Evolutionary conservation across 2,797 vertebrate genomes (phyloP), one percentile per base, ranked within the genome.

Genomic region (Mycteria americana): DNA sequence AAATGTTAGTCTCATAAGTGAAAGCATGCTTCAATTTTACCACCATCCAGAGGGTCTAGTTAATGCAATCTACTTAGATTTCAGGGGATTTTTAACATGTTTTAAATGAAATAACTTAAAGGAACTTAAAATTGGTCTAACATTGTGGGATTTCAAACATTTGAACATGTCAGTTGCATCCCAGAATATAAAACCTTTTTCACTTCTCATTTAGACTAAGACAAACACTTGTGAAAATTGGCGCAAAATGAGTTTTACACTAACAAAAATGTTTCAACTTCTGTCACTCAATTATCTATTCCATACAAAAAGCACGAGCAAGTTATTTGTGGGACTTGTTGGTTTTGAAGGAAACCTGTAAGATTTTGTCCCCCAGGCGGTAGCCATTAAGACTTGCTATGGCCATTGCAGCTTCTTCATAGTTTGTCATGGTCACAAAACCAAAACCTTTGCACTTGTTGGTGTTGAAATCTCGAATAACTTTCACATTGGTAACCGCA

Each of bases 401-500:
- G 98, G 99, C 99, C 99, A 99, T 99, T 95, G 99, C 99, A 39
- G 99, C 99, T 98, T 99, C 99, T 98, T 99, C 99, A 98, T 99
- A 99, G 98, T 99, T 99, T 93, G 99, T 99, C 99, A 99, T 99
- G 98, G 99, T 99, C 97, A 99, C 99, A 98, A 99, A 99, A 97
- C 99, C 99, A 97, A 99, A 99, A 96, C 99, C 99, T 98, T 99
- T 99, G 98, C 99, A 99, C 98, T 99, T 99, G 99, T 99, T 99
- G 98, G 99, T 99, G 99, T 99, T 99, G 98, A 99, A 99, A 98
- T 99, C 99, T 85, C 99, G 99, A 98, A 99, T 99, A 97, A 99
- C 99, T 98, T 99, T 99, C 97, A 99, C 99, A 95, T 99, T 99
- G 97, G 99, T 99, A 98, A 99, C 99, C 4, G 99, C 99, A 22